Evolutionary conservation across 2,797 vertebrate genomes (phyloP), one percentile per base, ranked within the genome.

Genomic region (Sebastes taczanowskii): DNA sequence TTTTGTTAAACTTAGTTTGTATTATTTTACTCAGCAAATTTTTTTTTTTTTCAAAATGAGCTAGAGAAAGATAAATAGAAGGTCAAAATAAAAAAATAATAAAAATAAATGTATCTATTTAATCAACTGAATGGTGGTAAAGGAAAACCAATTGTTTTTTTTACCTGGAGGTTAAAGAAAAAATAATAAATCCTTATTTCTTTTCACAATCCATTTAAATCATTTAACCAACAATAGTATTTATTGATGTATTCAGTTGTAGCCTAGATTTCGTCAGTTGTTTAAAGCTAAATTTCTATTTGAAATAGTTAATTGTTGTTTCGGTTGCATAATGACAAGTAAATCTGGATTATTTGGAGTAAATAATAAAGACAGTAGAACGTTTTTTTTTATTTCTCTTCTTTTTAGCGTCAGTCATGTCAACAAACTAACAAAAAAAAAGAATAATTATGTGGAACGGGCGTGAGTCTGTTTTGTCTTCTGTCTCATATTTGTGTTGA

Each of bases 381-480:
- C n/a, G 42, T 22, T 11, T 11, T 1, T 1, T 52, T 63, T 32
- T 2, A 10, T 74, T 29, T 52, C 10, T 34, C 3, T 11, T 35
- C 13, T 52, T 66, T 53, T 75, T 25, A 29, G 5, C 67, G 30
- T 85, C 10, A 64, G 27, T 63, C 9, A 20, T 18, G 29, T 61
- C 23, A 80, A 29, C 18, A 71, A 53, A 34, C 27, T 25, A 30
- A 30, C 22, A 62, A 32, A 34, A 53, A 46, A 32, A 38, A 38
- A 34, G 20, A 30, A 69, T 16, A 52, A 63, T 71, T 52, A n/a
- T 34, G 14, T 4, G 25, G 64, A 73, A 63, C 69, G 65, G 73
- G 60, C 22, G 22, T 72, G 49, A 68, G 55, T 71, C 56, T 92
- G 79, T 89, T 89, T 86, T 35, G 85, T 87, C 89, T 91, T 34